Base-by-base conservation (phyloP, 2,797 vertebrate species). In the Anguilla marmorata region DNA sequence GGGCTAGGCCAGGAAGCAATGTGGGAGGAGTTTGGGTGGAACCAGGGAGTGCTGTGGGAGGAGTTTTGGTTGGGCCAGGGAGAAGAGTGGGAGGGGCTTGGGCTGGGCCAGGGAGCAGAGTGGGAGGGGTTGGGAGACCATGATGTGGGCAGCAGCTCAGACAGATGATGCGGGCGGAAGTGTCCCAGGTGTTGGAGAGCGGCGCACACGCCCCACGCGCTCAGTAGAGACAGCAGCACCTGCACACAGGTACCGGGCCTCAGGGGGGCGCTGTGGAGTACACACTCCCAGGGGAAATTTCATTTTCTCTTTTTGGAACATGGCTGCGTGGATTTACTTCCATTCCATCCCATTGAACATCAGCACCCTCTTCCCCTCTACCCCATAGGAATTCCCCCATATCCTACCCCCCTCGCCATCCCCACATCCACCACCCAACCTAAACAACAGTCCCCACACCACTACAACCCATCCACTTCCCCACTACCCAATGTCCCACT, bases 201-300 rank as follows among this genome's bases (percentile, higher is more conserved):
- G 16, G 91, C 94, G 87, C 95, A 96, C 85, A 96, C 0, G 0
- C 89, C 58, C 94, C 97, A 97, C 87, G 95, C 95, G 52, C 92
- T 89, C 84, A 92, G 87, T 86, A 96, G 93, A 0, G 97, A 94
- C 24, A 96, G 82, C 63, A 98, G 92, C n/a, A 97, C 91, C 97
- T 98, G 90, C 76, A 88, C 50, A 89, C 88, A 89, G 85, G 84
- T 27, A 90, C 66, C 6, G 86, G 79, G 5, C 0, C 0, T 88
- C 33, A 7, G 30, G 54, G 27, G 76, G 52, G 72, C 83, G 85
- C 83, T 52, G 45, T 79, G 74, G 3, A n/a, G 27, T 16, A 83
- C 52, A 82, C 37, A 87, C 52, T 87, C 5, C 79, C 56, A 30
- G 52, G 24, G n/a, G 24, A 82, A 80, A 21, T 79, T 19, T 33